Conservation (phyloP, 2,113 vertebrate genomes). For the Zapus hudsonius region DNA sequence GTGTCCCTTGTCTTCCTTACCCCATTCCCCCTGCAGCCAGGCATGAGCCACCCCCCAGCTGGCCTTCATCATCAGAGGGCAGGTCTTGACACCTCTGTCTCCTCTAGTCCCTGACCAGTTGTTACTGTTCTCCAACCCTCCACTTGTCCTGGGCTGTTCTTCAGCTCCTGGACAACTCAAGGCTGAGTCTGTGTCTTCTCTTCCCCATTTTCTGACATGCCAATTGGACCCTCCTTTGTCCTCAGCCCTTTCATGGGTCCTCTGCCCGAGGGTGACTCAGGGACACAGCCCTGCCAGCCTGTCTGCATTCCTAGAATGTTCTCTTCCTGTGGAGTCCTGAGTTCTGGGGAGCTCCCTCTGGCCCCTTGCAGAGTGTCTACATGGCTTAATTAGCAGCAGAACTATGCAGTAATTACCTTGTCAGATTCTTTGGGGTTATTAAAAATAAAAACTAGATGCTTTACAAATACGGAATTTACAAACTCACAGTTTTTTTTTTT, state of each 20-base stretch:
- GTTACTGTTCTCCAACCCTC: not conserved
- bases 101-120: too few relatives aligned
- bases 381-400: slow-evolving; percentile 19
- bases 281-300: accelerated
- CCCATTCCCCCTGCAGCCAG: not conserved
- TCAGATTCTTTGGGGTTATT: slow-evolving; percentile 56
- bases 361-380: not conserved
- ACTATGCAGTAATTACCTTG: slow-evolving; percentile 22
- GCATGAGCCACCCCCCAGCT: not conserved
- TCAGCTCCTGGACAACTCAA: too few relatives aligned
- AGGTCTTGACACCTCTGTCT: not conserved
- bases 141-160: not conserved
- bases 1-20: too few relatives aligned
- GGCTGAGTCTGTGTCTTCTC: too few relatives aligned
- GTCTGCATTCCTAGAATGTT: not conserved
- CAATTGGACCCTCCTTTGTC: not conserved
- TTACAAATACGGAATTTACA: not conserved
- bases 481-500: not conserved
- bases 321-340: not conserved
- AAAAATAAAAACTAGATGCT: slow-evolving; percentile 53
- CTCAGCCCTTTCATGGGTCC: accelerated
- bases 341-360: not conserved
- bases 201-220: not conserved
- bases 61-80: accelerated
- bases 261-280: accelerated